Conservation (phyloP, 2,797 vertebrate genomes). For the Oreochromis grahami region DNA sequence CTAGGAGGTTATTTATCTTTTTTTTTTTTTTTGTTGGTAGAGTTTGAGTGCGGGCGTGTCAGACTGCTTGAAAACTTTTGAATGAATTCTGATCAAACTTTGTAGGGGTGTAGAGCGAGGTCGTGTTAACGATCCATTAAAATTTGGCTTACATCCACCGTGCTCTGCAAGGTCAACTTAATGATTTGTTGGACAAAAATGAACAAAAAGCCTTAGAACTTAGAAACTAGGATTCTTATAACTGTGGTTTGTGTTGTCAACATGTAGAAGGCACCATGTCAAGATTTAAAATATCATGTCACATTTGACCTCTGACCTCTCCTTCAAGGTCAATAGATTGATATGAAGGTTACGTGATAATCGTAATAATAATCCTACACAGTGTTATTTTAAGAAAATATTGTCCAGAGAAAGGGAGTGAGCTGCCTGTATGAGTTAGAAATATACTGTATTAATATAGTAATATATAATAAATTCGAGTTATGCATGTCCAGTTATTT, state of each 20-base stretch:
- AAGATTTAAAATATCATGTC: not conserved
- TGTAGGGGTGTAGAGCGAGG: not conserved
- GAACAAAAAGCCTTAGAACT: not conserved
- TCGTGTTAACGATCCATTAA: not conserved
- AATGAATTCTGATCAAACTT: not conserved
- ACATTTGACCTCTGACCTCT: not conserved
- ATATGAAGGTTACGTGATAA: not conserved
- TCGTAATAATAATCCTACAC: not conserved
- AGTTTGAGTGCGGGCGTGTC: not conserved
- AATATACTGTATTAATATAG: not conserved
- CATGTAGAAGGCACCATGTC: not conserved
- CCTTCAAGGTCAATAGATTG: not conserved
- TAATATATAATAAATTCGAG: fast-evolving
- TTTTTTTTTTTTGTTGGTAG: not conserved
- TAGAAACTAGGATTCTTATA: not conserved
- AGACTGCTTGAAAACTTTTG: not conserved
- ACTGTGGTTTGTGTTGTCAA: not conserved
- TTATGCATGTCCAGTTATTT: not conserved
- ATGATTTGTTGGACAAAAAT: not conserved
- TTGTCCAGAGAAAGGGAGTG: not conserved
- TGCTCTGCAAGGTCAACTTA: not conserved
- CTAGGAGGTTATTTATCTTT: not conserved
- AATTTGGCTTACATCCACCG: not conserved
- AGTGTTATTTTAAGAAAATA: not conserved
- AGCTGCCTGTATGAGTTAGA: not conserved